phyloP scores from a whole-genome alignment of 2,113 vertebrate genomes.

The Acrocephalus kingi region DNA sequence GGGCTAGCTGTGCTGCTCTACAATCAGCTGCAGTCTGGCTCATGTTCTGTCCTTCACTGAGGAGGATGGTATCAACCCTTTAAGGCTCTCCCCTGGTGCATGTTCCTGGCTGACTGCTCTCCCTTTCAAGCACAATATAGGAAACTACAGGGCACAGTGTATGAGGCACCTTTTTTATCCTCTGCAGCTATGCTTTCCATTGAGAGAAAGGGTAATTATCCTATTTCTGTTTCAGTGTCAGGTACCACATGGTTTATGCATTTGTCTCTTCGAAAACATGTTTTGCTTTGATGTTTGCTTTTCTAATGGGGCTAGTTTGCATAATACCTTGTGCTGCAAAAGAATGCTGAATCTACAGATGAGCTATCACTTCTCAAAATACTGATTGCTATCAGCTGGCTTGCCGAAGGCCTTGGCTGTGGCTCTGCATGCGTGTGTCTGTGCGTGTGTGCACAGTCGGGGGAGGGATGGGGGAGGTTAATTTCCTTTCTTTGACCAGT shows the following conservation, averaged over 20 bases:
- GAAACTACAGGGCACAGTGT: neutral
- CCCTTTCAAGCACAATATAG: neutral
- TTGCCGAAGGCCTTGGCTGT: slow-evolving; percentile 66
- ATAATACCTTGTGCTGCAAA: slow-evolving; percentile 62
- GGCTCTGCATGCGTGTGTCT: slow-evolving; percentile 51
- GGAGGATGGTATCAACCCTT: neutral
- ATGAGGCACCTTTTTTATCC: neutral
- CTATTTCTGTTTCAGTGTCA: slow-evolving; percentile 48
- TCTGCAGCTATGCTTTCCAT: slow-evolving; percentile 53
- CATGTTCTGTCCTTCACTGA: neutral
- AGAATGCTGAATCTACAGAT: slow-evolving; percentile 70
- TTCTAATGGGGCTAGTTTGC: slow-evolving; percentile 63
- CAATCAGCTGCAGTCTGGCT: neutral
- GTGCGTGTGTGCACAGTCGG: slow-evolving; percentile 2
- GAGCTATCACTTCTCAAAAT: slow-evolving; percentile 68
- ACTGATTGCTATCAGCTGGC: slow-evolving; percentile 69
- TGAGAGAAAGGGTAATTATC: slow-evolving; percentile 36
- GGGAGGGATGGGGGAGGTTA: slow-evolving; percentile 12
- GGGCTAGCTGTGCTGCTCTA: neutral
- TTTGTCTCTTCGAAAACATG: slow-evolving; percentile 57
- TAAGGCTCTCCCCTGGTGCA: neutral
- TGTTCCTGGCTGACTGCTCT: neutral
- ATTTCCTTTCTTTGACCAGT: slow-evolving; percentile 57
- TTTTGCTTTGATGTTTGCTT: slow-evolving; percentile 66
- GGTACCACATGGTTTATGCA: slow-evolving; percentile 50